These are phyloP conservation scores for Drosophila paulistorum DNA, from an alignment of 1,140 invertebrate genomes.

Conservation along the genomic window DNA sequence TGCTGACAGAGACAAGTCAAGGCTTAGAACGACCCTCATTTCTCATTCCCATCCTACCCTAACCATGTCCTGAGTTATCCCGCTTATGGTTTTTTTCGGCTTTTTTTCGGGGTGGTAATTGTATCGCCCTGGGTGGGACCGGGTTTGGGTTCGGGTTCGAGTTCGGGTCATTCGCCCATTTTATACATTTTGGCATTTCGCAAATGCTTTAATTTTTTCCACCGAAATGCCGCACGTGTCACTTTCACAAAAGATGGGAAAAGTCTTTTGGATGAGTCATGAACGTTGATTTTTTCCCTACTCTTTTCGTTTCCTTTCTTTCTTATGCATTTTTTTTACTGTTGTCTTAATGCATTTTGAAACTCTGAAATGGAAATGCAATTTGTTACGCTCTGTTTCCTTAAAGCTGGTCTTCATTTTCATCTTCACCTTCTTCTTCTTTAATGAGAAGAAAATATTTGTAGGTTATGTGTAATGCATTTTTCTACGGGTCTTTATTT, in stretches of 20 bases:
- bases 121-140: neutral
- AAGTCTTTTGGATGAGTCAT: constrained; percentile 51
- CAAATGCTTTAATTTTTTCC: constrained; percentile 27
- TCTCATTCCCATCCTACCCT: constrained; percentile 19
- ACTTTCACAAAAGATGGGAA: constrained; percentile 59
- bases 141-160: no score
- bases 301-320: constrained; percentile 48
- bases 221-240: constrained; percentile 55
- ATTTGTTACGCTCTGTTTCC: constrained; percentile 68
- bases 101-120: constrained; percentile 11
- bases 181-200: constrained; percentile 32
- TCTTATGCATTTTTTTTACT: constrained; percentile 33
- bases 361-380: constrained; percentile 69
- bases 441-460: neutral
- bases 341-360: constrained; percentile 1
- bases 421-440: neutral
- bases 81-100: no score
- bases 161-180: no score
- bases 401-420: constrained; percentile 19
- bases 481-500: neutral
- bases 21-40: constrained; percentile 13
- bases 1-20: constrained; percentile 8
- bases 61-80: constrained; percentile 15
- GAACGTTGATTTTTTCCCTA: constrained; percentile 41
- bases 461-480: neutral